Conservation (phyloP, 2,797 vertebrate genomes). For the Psittacula derbiana region DNA sequence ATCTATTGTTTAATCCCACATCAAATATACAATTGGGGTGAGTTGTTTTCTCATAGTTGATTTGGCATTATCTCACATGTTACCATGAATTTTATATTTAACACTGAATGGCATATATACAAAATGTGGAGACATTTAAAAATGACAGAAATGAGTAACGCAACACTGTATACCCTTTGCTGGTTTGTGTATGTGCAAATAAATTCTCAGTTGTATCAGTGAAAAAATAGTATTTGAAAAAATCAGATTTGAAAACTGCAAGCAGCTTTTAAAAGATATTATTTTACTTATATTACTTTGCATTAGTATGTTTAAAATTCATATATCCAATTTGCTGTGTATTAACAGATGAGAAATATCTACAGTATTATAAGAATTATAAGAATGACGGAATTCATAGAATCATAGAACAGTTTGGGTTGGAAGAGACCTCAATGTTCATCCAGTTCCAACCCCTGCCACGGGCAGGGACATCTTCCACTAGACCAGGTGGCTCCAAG, state of each 20-base stretch:
- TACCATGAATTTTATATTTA: background rate
- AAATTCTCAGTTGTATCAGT: background rate
- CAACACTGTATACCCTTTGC: background rate
- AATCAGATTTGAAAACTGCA: background rate
- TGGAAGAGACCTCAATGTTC: background rate
- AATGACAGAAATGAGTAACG: background rate
- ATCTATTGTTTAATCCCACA: background rate
- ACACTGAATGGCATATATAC: background rate
- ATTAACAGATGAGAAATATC: background rate
- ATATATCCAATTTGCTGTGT: background rate
- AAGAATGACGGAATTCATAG: background rate
- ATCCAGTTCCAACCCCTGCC: background rate
- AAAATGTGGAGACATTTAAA: background rate
- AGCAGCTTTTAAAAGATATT: background rate
- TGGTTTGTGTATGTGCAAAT: background rate
- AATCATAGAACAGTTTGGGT: background rate
- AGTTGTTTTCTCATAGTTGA: background rate
- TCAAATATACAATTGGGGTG: background rate
- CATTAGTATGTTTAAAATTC: background rate
- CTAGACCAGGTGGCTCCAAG: background rate
- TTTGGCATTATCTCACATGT: background rate
- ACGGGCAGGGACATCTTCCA: background rate
- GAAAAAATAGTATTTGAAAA: background rate
- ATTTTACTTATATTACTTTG: background rate
- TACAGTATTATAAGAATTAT: background rate